Conservation (phyloP, 2,888 invertebrate species). For the Cephus pygmeus region DNA sequence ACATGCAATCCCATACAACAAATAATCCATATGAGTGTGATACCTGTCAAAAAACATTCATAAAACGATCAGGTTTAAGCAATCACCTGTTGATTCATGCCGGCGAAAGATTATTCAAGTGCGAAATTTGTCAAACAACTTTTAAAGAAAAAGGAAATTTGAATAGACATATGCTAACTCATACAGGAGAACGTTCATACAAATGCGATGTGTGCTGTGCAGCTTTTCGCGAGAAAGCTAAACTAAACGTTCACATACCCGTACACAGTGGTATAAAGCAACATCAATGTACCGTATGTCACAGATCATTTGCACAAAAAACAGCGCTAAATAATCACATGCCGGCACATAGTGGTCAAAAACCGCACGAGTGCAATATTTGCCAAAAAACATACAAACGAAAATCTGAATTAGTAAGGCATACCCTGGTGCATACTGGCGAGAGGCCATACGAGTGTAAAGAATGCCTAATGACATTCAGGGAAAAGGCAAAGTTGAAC, state of each 20-base stretch:
- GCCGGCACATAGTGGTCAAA: slow-evolving; percentile 58
- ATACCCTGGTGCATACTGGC: slow-evolving; percentile 61
- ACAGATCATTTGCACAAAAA: slow-evolving; percentile 54
- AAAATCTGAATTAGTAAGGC: slow-evolving; percentile 59
- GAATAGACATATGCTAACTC: slow-evolving; percentile 50
- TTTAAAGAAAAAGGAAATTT: slow-evolving; percentile 32
- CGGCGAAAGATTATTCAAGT: slow-evolving; percentile 40
- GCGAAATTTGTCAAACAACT: slow-evolving; percentile 47
- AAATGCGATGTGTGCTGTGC: slow-evolving; percentile 54
- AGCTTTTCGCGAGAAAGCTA: slow-evolving; percentile 50
- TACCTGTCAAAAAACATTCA: background rate
- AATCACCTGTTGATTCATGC: background rate
- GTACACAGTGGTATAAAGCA: slow-evolving; percentile 50
- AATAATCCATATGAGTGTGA: slow-evolving; percentile 40
- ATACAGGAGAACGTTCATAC: slow-evolving; percentile 37
- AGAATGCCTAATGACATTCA: slow-evolving; percentile 61
- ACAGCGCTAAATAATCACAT: slow-evolving; percentile 60
- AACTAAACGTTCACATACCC: slow-evolving; percentile 47
- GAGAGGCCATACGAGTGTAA: slow-evolving; percentile 61
- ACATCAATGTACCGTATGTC: slow-evolving; percentile 57
- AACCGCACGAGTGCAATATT: slow-evolving; percentile 58
- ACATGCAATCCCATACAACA: slow-evolving; percentile 48
- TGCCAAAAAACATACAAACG: slow-evolving; percentile 61
- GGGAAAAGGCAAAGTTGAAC: slow-evolving; percentile 60
- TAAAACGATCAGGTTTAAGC: slow-evolving; percentile 24